Evolutionary conservation across 2,888 invertebrate genomes (phyloP).

Genomic region (Luperina nickerlii): DNA sequence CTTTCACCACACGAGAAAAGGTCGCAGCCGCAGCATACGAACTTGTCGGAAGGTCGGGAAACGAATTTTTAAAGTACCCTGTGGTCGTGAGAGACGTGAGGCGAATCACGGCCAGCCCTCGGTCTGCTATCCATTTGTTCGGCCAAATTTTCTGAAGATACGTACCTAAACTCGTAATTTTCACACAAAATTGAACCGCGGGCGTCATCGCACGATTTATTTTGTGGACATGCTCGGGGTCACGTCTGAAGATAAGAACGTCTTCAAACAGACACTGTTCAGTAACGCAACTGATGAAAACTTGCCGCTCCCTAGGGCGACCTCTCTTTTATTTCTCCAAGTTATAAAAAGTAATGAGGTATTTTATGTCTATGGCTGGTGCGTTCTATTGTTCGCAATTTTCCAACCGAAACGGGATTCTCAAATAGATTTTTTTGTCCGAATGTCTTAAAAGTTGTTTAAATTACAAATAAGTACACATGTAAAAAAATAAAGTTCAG

Average conservation of each 20-base stretch:
- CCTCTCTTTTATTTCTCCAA: constrained; percentile 81
- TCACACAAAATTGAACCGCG: constrained; percentile 84
- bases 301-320: constrained; percentile 75
- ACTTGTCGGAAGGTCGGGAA: constrained; percentile 69
- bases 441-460: constrained; percentile 52
- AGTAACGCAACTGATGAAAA: constrained; percentile 76
- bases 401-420: constrained; percentile 65
- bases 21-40: constrained; percentile 64
- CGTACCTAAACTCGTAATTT: constrained; percentile 78
- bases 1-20: constrained; percentile 67
- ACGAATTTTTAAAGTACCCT: constrained; percentile 80
- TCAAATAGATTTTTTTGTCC: constrained; percentile 64
- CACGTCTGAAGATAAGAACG: constrained; percentile 78
- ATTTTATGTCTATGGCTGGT: constrained; percentile 81
- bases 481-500: background rate
- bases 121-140: constrained; percentile 73
- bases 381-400: constrained; percentile 77
- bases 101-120: constrained; percentile 76
- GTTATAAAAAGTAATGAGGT: constrained; percentile 86
- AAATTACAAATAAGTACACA: constrained; percentile 30
- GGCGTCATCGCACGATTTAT: constrained; percentile 82
- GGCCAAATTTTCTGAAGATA: constrained; percentile 68
- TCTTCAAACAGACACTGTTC: constrained; percentile 74
- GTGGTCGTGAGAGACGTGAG: constrained; percentile 80
- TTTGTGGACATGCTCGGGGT: constrained; percentile 80